Evolutionary conservation across 2,113 vertebrate species (phyloP).

Genomic region (Cebidichthys violaceus): DNA sequence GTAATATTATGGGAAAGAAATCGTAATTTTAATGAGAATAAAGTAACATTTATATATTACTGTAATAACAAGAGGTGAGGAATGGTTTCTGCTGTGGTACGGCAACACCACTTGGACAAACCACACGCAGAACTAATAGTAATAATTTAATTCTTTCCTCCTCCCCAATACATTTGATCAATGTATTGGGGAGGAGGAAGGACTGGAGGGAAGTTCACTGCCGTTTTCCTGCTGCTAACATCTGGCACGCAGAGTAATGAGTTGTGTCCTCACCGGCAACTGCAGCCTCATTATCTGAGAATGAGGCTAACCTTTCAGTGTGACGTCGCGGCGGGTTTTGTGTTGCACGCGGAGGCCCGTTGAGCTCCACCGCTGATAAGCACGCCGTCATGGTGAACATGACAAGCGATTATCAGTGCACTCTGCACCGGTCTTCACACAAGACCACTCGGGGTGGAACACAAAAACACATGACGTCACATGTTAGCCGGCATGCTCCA

Average conservation of each 20-base stretch:
- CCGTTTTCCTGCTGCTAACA: slow-evolving; percentile 35
- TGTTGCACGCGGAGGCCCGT: slow-evolving; percentile 22
- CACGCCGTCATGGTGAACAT: slow-evolving; percentile 47
- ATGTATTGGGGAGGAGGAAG: no score
- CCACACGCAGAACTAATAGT: not conserved
- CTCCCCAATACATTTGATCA: no score
- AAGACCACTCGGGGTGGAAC: slow-evolving; percentile 1
- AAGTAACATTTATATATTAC: no score
- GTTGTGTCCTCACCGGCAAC: slow-evolving; percentile 22
- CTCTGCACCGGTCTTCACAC: slow-evolving; percentile 35
- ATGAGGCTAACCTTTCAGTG: slow-evolving; percentile 41
- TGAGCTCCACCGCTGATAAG: slow-evolving; percentile 72
- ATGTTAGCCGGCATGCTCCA: not conserved
- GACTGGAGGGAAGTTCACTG: no score
- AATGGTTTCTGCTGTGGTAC: not conserved
- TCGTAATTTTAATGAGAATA: not conserved
- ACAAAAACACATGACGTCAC: slow-evolving; percentile 35
- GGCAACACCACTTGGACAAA: not conserved
- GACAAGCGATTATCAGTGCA: slow-evolving; percentile 69
- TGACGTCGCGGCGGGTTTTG: slow-evolving; percentile 37
- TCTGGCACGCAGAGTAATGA: slow-evolving; percentile 34
- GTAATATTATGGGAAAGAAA: no score
- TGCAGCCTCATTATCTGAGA: slow-evolving; percentile 39
- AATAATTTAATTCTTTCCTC: not conserved
- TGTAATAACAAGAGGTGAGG: not conserved